A percentile compares a stretch with the other conserved stretches of the same genome.
Evolutionary conservation across 2,113 vertebrate genomes (phyloP).

Genomic region (Rhinichthys klamathensis): DNA sequence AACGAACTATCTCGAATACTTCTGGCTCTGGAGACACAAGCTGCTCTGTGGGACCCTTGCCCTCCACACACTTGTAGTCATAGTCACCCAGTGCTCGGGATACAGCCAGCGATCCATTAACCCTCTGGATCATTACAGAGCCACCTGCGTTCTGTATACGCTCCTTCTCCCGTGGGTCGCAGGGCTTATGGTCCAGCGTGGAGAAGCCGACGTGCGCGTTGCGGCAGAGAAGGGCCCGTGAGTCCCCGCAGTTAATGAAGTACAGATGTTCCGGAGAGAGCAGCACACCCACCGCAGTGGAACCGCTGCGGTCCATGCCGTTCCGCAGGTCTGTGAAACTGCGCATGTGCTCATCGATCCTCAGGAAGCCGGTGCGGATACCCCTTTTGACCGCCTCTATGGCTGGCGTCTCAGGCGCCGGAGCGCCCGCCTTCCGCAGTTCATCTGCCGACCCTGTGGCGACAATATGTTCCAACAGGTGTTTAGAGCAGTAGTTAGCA

Average conservation of each 20-base stretch:
- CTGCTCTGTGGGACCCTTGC: conserved; percentile 97
- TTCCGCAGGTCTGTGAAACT: conserved; percentile 97
- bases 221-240: conserved; percentile 92
- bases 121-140: conserved; percentile 98
- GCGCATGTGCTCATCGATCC: conserved; percentile 98
- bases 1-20: conserved; percentile 90
- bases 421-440: conserved; percentile 50
- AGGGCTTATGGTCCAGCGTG: conserved; percentile 98
- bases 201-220: conserved; percentile 94
- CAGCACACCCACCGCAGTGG: conserved; percentile 93
- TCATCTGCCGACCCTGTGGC: conserved; percentile 60
- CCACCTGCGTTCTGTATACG: conserved; percentile 99
- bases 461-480: conserved; percentile 96
- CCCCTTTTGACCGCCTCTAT: conserved; percentile 92
- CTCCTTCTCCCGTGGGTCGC: conserved; percentile 96
- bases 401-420: conserved; percentile 73
- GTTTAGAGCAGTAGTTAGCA: conserved; percentile 94
- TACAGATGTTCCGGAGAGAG: conserved; percentile 92
- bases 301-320: conserved; percentile 97
- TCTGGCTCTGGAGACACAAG: conserved; percentile 98
- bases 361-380: conserved; percentile 95
- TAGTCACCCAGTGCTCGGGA: conserved; percentile 97
- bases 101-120: conserved; percentile 96
- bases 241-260: conserved; percentile 99
- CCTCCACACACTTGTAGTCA: conserved; percentile 98